Base-by-base conservation (phyloP, 64 coral and sea anemone species). In the Catalaphyllia jardinei region DNA sequence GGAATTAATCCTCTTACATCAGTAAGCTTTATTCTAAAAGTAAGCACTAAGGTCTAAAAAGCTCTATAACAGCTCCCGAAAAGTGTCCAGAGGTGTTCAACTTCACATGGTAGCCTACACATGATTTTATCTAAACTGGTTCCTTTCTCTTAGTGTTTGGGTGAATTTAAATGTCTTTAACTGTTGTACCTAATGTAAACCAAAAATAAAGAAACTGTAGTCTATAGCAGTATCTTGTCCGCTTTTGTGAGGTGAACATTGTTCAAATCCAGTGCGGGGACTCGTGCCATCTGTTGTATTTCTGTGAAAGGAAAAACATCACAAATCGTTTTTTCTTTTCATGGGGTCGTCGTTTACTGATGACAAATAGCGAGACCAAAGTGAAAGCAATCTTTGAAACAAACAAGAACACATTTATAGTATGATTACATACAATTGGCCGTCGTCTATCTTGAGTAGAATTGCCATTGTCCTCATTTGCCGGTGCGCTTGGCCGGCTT, bases 281-380 rank as follows among this genome's bases (percentile, higher is more conserved):
- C 18, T 85, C 81, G 33, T 52, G 39, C 35, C 31, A 51, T 85
- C 24, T 85, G 62, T 49, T 46, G 50, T 80, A 61, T 62, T 62
- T 80, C 78, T 80, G 52, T 12, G 61, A 60, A 62, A 7, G 14
- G 29, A 80, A 50, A 75, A 42, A 33, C 42, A 15, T 73, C 28
- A 13, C 71, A 49, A 77, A 77, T n/a, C 24, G 1, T 69, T 69
- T 69, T 27, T n/a, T n/a, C 10, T 69, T 69, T 9, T 69, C n/a
- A 8, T 25, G n/a, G 25, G 24, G 22, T 24, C 7, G 22, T 24
- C 7, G 22, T 27, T 24, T 11, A 65, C 62, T 22, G 24, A 20
- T 25, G 25, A 27, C 10, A 69, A 69, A 69, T 25, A 27, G 10
- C 25, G 65, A 11, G 42, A 46, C 42, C 25, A 27, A 69, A 29